Evolutionary conservation across 23 tunicate genomes (phyloP), one percentile per base, ranked within the genome.

Genomic region (Corella eumyota): DNA sequence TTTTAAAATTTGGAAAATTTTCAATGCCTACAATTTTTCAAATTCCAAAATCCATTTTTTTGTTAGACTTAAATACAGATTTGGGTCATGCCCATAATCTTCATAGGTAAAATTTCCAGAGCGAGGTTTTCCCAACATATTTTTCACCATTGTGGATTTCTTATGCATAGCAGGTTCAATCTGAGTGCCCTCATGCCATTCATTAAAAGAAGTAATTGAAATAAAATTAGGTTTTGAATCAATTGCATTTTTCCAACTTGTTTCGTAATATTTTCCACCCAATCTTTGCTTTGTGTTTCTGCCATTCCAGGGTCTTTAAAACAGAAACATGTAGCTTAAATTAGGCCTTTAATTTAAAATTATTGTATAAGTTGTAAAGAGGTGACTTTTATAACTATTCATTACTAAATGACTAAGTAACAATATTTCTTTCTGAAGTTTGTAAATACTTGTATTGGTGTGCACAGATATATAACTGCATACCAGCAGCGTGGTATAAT

Each of bases 151-250:
- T 3, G 34, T 50, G 4, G 48, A 4, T 31, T 64, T 64, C 26
- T 57, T 37, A 21, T 58, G 20, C 36, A 65, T 25, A 6, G 97
- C 97, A 5, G 97, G 97, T 50, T 90, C 97, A 30, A 90, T 90
- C 69, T 90, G 97, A 5, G 90, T 90, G 13, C 97, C 97, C 63
- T 90, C 97, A 46, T 90, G 97, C 97, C 97, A 90, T 47, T 90
- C 97, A 50, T 90, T 90, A 65, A 90, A 90, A 3, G 97, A 90
- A 6, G 90, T 90, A 6, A 90, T 80, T 0, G 97, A 79, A 4
- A 90, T 60, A 31, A 80, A 40, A 17, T 57, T 36, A 2, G 80
- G 66, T 2, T 61, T 34, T 25, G 47, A 2, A 4, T 36, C 27
- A 4, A 74, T 1, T 23, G 97, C 97, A 17, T 55, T 30, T 7